These are phyloP conservation scores for Odontamblyopus lacepedii DNA, from an alignment of 2,797 vertebrate genomes.

Conservation along the genomic window DNA sequence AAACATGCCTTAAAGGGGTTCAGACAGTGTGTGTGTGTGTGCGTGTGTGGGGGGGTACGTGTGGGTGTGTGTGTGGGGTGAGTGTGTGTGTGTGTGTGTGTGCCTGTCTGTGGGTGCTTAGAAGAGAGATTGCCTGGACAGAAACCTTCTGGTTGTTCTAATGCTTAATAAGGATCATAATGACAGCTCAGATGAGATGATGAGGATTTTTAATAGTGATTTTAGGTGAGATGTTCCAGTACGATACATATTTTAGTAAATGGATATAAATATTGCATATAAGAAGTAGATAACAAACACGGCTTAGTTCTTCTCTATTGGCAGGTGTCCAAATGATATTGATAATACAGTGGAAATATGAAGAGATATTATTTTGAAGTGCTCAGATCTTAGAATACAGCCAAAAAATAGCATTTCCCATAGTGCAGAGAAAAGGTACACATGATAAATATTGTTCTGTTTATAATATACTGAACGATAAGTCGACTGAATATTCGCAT, in stretches of 20 bases:
- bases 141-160: slow-evolving; percentile 48
- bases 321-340: not conserved
- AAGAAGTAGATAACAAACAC: not conserved
- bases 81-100: no score
- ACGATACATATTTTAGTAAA: not conserved
- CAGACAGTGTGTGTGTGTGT: slow-evolving; percentile 3
- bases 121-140: slow-evolving; percentile 42
- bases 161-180: slow-evolving; percentile 23
- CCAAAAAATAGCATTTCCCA: no score
- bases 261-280: not conserved
- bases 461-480: no score
- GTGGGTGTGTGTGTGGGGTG: no score
- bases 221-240: not conserved
- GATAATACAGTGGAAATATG: not conserved
- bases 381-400: no score
- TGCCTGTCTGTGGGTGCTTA: slow-evolving; percentile 7
- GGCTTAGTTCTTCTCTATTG: not conserved
- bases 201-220: not conserved
- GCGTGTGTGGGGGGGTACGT: no score
- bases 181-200: slow-evolving; percentile 30
- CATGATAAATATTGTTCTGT: no score
- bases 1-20: slow-evolving; percentile 32
- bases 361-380: no score
- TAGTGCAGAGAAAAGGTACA: no score
- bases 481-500: no score